phyloP scores from a whole-genome alignment of 2,113 vertebrate genomes.

The Xenopus borealis region DNA sequence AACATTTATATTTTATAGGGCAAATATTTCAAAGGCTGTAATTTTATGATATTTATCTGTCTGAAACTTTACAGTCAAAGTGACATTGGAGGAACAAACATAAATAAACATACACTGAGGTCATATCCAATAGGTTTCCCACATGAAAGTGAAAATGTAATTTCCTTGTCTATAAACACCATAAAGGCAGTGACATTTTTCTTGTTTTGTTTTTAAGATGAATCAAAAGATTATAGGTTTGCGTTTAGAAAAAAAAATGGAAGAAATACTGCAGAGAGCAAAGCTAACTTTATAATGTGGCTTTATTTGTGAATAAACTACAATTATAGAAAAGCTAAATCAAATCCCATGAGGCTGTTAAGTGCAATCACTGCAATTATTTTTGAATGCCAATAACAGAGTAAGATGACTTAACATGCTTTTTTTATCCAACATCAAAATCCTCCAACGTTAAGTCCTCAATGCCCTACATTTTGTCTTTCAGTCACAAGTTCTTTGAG shows the following conservation, averaged over 20 bases:
- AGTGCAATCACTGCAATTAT: slow-evolving; percentile 19
- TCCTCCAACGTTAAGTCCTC: neutral
- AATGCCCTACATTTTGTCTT: neutral
- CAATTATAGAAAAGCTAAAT: slow-evolving; percentile 17
- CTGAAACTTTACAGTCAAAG: neutral
- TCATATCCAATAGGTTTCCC: neutral
- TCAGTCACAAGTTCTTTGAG: neutral
- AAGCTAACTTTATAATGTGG: neutral
- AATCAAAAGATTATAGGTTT: slow-evolving; percentile 17
- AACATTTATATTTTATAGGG: no score
- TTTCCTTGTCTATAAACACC: neutral
- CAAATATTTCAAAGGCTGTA: no score
- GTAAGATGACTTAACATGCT: neutral
- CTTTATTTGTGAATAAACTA: neutral
- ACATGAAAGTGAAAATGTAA: neutral
- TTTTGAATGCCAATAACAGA: neutral
- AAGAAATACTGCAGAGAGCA: neutral
- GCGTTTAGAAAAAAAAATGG: neutral
- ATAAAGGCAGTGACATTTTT: neutral
- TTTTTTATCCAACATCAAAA: neutral
- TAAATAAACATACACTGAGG: neutral
- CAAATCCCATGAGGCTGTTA: slow-evolving; percentile 3
- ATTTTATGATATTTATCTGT: no score
- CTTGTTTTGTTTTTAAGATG: neutral
- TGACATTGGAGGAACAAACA: neutral